Base-by-base conservation (phyloP, 2,797 vertebrate species). In the Rhinichthys osculus region DNA sequence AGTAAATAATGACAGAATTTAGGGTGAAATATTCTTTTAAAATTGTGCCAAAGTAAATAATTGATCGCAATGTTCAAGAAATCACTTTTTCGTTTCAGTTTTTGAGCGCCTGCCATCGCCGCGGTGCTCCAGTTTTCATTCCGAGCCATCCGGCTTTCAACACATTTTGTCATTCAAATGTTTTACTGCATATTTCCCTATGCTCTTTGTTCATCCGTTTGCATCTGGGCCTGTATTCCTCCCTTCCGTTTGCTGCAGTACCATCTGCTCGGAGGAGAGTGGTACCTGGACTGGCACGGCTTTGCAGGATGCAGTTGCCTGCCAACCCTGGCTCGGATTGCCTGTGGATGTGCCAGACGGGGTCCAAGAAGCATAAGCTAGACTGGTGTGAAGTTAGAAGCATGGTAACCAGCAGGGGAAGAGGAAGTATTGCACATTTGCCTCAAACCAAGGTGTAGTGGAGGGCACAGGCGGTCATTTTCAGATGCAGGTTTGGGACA, bases 191-290 rank as follows among this genome's bases (percentile, higher is more conserved):
- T 54, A 44, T 84, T 80, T 86, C 27, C 59, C 13, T 74, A 52
- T 71, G 27, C 83, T 78, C 84, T 59, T 78, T 78, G 78, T 82
- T 80, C 78, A 52, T 9, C 21, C n/a, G 5, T 83, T 83, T 81
- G 81, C 87, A 88, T 81, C 87, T 86, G 87, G 82, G 87, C 82
- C 33, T 30, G 50, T 54, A 47, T 76, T 85, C 70, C 64, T 38
- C 38, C 38, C 44, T 33, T 81, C 78, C 73, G 7, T 57, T 47
- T 78, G 70, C 69, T 72, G 40, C 78, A 35, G 57, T 84, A 91
- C 94, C 94, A 95, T 95, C 94, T 95, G 95, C 91, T 91, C 90
- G 38, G 88, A 89, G 87, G 84, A 89, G 83, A 86, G 81, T 66
- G 35, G 78, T 93, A 93, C 93, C 94, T 93, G 92, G 92, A 87